phyloP scores from a whole-genome alignment of 2,113 vertebrate species.

The Felis chaus region DNA sequence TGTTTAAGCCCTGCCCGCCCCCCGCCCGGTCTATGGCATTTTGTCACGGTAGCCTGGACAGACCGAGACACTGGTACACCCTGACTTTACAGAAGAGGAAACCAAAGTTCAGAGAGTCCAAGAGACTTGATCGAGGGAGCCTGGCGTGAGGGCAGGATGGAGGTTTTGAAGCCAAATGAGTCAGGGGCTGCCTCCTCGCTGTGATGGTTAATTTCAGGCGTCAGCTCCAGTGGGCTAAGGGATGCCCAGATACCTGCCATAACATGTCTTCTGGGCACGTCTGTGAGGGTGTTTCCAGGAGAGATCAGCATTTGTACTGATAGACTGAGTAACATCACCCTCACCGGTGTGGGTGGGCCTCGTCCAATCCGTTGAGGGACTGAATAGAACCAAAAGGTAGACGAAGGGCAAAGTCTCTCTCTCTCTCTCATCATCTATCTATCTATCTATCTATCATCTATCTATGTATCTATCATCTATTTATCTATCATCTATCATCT shows the following conservation, averaged over 20 bases:
- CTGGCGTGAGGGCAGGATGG: fast-evolving
- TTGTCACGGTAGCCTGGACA: background rate
- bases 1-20: background rate
- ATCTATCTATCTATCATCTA: no score
- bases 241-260: background rate
- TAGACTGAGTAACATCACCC: background rate
- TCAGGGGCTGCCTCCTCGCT: background rate
- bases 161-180: background rate
- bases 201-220: background rate
- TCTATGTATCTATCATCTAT: no score
- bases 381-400: background rate
- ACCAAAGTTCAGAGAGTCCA: background rate
- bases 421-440: no score
- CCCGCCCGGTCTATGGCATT: background rate
- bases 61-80: background rate
- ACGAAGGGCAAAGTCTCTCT: background rate
- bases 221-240: background rate
- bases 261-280: background rate
- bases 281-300: background rate
- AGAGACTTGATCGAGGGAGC: background rate
- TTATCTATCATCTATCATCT: no score
- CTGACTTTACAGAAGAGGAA: background rate
- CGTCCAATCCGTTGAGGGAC: background rate
- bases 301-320: background rate
- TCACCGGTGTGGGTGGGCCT: background rate